A percentile compares a stretch with the other conserved stretches of the same genome.
Conservation (phyloP, 92 coral and sea anemone genomes). For the Palythoa grandis region DNA sequence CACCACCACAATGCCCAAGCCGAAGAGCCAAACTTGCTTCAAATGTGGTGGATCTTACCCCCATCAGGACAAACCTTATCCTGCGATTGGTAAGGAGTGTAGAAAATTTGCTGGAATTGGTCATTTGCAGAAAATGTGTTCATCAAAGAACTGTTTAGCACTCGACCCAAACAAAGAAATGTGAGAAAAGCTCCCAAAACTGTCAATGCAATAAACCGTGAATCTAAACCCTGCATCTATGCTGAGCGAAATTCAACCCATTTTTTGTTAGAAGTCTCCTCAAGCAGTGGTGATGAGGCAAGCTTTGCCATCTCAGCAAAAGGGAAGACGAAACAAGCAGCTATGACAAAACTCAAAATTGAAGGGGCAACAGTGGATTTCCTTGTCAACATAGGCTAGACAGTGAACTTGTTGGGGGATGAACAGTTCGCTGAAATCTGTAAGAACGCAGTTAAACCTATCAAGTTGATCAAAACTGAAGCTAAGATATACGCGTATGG, state of each 20-base stretch:
- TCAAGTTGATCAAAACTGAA: conserved; percentile 14
- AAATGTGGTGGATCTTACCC: conserved; percentile 61
- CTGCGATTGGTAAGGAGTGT: conserved; percentile 50
- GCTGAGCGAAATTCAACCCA: neutral
- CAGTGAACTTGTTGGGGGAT: conserved; percentile 37
- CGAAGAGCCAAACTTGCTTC: conserved; percentile 21
- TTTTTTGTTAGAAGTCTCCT: neutral
- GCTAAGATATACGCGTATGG: neutral
- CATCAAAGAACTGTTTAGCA: neutral
- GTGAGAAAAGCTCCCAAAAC: neutral
- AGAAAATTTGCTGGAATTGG: conserved; percentile 29
- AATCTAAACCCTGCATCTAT: neutral
- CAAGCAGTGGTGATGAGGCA: conserved; percentile 5
- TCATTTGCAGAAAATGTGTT: conserved; percentile 41
- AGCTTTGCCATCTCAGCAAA: conserved; percentile 14
- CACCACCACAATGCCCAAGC: conserved; percentile 23
- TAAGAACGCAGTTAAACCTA: neutral
- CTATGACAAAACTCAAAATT: conserved; percentile 23
- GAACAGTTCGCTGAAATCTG: conserved; percentile 21
- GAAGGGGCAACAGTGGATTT: conserved; percentile 28
- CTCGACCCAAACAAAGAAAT: neutral
- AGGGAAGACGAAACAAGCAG: conserved; percentile 20
- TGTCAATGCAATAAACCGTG: neutral
- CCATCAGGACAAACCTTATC: conserved; percentile 54
- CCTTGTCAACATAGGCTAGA: conserved; percentile 32